Percentiles rank a stretch among this genome's conserved stretches.
Evolutionary conservation across 2,797 vertebrate species (phyloP).

Genomic region (Siniperca obscura): DNA sequence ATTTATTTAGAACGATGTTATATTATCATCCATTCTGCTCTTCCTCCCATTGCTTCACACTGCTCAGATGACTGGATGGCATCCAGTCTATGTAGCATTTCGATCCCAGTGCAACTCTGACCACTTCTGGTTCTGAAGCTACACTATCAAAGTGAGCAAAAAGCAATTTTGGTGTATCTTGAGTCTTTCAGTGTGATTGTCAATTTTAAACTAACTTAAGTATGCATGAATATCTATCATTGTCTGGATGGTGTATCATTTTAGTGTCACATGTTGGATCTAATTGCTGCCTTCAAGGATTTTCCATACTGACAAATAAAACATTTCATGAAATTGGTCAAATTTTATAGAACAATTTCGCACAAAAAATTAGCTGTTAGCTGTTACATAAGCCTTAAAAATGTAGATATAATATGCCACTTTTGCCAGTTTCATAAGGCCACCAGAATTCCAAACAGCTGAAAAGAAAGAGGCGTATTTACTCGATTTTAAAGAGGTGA

Average conservation of each 20-base stretch:
- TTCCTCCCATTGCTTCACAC: slow-evolving; percentile 27
- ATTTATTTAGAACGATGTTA: slow-evolving; percentile 58
- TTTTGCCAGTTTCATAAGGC: slow-evolving; percentile 48
- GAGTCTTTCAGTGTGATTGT: background rate
- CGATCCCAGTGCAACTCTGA: slow-evolving; percentile 42
- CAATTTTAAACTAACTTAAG: background rate
- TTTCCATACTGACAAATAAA: background rate
- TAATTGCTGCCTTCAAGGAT: background rate
- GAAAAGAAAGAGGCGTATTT: slow-evolving; percentile 68
- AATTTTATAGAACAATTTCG: background rate
- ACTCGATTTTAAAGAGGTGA: slow-evolving; percentile 79
- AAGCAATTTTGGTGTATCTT: background rate
- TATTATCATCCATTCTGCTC: slow-evolving; percentile 39
- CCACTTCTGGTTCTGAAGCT: slow-evolving; percentile 41
- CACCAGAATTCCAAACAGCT: slow-evolving; percentile 65
- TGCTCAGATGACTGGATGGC: slow-evolving; percentile 47
- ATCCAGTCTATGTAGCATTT: slow-evolving; percentile 31
- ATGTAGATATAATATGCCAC: slow-evolving; percentile 20
- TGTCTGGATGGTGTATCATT: background rate
- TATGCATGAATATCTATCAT: background rate
- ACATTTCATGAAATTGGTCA: background rate
- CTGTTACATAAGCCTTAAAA: slow-evolving; percentile 20
- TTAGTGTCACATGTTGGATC: background rate
- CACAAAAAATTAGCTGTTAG: slow-evolving; percentile 7
- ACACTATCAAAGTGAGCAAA: slow-evolving; percentile 13